Percentiles rank a stretch among this genome's conserved stretches.
phyloP scores from a whole-genome alignment of 2,113 vertebrate species.

The Lepisosteus oculatus region DNA sequence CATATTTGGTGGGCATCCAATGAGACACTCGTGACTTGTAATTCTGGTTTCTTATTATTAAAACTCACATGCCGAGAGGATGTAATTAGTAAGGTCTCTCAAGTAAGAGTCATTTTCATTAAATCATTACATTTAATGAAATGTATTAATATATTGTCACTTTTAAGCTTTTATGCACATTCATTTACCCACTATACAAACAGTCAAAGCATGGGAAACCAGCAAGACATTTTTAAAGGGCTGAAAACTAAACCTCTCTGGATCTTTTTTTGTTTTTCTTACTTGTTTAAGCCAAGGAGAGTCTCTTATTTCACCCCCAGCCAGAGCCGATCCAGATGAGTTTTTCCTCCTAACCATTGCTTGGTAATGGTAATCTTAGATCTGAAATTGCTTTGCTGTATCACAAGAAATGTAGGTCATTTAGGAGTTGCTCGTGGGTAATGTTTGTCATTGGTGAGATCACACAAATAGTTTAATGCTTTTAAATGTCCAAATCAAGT shows the following conservation, averaged over 20 bases:
- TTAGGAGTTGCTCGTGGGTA: too few relatives aligned
- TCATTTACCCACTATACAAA: not conserved
- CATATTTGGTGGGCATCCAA: not conserved
- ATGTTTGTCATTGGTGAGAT: too few relatives aligned
- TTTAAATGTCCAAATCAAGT: too few relatives aligned
- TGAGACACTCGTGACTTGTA: not conserved
- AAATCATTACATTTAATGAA: not conserved
- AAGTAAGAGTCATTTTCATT: not conserved
- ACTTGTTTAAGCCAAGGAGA: not conserved
- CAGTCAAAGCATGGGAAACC: not conserved
- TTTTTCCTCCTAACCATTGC: not conserved
- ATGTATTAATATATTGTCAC: not conserved
- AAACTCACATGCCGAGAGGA: not conserved
- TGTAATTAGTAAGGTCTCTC: not conserved
- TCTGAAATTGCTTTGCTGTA: too few relatives aligned
- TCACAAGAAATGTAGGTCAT: too few relatives aligned
- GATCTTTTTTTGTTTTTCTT: not conserved
- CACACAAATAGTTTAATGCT: too few relatives aligned
- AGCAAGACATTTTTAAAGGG: not conserved
- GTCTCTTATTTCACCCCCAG: not conserved
- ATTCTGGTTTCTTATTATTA: not conserved
- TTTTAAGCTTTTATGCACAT: not conserved
- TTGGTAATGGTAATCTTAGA: too few relatives aligned
- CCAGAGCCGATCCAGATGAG: not conserved
- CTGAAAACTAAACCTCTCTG: not conserved